Base-by-base conservation (phyloP, 2,888 invertebrate genomes). In the Brachypalpus laphriformis region DNA sequence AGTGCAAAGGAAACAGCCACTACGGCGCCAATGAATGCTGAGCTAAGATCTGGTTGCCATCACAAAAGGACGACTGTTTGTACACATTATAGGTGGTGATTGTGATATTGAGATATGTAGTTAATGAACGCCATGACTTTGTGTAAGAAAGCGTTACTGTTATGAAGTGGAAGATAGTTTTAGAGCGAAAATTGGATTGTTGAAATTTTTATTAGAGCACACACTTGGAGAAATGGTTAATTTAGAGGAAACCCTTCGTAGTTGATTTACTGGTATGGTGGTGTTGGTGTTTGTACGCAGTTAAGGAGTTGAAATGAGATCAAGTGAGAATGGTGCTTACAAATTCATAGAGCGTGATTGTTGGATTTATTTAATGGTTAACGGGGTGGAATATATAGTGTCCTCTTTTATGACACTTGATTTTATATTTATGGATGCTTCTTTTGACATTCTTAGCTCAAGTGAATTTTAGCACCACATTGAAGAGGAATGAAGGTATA, bases 11-110 rank as follows among this genome's bases (percentile, higher is more conserved):
- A 47, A 16, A 51, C 20, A 71, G 82, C 49, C 82, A 45, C 16
- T 37, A n/a, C 28, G 82, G 77, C 77, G 77, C 82, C 82, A 77
- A 65, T 71, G 65, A 82, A 77, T 57, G 37, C 40, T 49, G 70
- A 42, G 49, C 42, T 34, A 40, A 82, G 45, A 34, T 22, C 74
- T 61, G 34, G 7, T 54, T 31, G 34, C n/a, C 40, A 40, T 49
- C 16, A 11, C 31, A 11, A 11, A 40, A 16, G 51, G 40, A 40
- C n/a, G 18, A 40, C 72, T 34, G 11, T 34, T 42, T 61, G 20
- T 40, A 20, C 42, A 40, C 40, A 28, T 42, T 54, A 42, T 37
- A 54, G 63, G 54, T 34, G 54, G 45, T 18, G 72, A 51, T 68
- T 42, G 51, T 25, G 49, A 70, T 70, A 57, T 70, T 56, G 56